Conservation (phyloP, 64 coral and sea anemone species). For the Anthopleura sola region DNA sequence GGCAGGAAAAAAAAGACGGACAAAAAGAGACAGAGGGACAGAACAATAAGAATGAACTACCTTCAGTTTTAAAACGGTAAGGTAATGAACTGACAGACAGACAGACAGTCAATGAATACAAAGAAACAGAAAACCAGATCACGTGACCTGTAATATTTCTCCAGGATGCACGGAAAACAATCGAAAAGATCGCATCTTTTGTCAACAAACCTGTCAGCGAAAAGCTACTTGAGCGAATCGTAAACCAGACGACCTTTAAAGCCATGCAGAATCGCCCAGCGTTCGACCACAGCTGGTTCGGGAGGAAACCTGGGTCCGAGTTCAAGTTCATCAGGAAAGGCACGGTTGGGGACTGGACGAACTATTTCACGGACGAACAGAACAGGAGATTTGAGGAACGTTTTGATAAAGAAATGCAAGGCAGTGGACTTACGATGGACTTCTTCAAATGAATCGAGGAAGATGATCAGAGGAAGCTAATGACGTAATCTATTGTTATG, state of each 20-base stretch:
- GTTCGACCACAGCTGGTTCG: constrained; percentile 28
- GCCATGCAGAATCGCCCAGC: not conserved
- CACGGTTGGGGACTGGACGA: not conserved
- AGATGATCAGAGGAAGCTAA: not conserved
- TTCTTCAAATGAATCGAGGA: not conserved
- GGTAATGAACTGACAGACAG: too few relatives aligned
- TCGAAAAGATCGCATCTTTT: not conserved
- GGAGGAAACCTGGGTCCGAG: not conserved
- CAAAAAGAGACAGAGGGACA: too few relatives aligned
- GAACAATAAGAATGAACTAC: too few relatives aligned
- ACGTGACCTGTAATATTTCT: not conserved
- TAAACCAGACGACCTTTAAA: constrained; percentile 1
- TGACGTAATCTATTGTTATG: too few relatives aligned
- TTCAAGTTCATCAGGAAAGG: constrained; percentile 21
- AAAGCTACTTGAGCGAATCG: not conserved
- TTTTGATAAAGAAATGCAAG: not conserved
- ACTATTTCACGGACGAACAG: constrained; percentile 13
- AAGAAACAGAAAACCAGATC: too few relatives aligned
- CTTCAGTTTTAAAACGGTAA: too few relatives aligned
- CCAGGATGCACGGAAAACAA: not conserved
- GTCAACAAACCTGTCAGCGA: not conserved
- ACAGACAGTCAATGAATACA: too few relatives aligned
- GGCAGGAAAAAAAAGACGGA: too few relatives aligned
- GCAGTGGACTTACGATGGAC: not conserved
- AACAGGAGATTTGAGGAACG: constrained; percentile 7